Base-by-base conservation (phyloP, 2,888 invertebrate genomes). In the Lasioglossum leucozonium region DNA sequence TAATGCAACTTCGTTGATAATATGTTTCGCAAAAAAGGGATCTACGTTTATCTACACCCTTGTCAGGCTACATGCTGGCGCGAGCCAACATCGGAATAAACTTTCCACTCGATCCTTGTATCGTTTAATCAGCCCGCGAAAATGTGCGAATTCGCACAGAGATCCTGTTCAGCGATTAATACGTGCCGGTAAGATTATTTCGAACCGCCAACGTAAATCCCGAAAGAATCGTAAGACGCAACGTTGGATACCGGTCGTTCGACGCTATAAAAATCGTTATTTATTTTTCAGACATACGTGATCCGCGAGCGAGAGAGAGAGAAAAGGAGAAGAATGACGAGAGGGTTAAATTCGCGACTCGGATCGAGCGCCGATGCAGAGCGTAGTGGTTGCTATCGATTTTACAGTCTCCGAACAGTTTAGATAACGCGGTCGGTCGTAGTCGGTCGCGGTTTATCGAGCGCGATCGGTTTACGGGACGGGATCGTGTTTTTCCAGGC, bases 381-480 rank as follows among this genome's bases (percentile, higher is more conserved):
- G 34, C 37, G 71, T 8, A n/a, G 30, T 13, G 26, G 30, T 44
- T 18, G 34, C 22, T 55, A 44, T 79, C 65, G 62, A 72, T 76
- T 78, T 67, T 22, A 72, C 37, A 16, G 34, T 71, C 30, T 4
- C 44, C 4, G 26, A 40, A 37, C 79, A 42, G 67, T 72, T 75
- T 62, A 40, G 76, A 79, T 83, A 79, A 82, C 42, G 34, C 51
- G 22, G 69, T 40, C n/a, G 69, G 34, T 11, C 67, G n/a, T 8
- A 16, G 62, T 34, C 22, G 65, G 18, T 16, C 26, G 22, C 10
- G 42, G 34, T 58, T 75, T 76, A 76, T 67, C 82, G 55, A 67
- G 18, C 62, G 26, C 51, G 74, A 77, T 84, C 71, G n/a, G 16
- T 72, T 47, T 16, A 47, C 62, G n/a, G 30, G 47, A 42, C 55